Conservation (phyloP, 2,888 invertebrate species). For the Papilio demoleus region DNA sequence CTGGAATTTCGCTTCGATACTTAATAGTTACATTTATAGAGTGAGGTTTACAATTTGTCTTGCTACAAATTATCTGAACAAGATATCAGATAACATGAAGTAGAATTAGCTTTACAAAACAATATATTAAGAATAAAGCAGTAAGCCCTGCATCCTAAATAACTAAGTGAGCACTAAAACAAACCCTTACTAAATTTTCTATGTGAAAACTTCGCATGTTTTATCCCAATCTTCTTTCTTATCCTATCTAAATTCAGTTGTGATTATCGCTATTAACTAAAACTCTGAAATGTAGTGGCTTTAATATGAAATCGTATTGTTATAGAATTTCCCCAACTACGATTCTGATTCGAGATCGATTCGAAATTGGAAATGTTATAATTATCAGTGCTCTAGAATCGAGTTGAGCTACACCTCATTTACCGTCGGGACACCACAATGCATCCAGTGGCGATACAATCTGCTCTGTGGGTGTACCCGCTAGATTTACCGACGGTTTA, state of each 20-base stretch:
- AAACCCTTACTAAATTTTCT: neutral
- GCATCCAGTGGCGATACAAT: slow-evolving; percentile 64
- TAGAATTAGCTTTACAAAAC: neutral
- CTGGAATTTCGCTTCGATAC: slow-evolving; percentile 23
- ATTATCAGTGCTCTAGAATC: slow-evolving; percentile 69
- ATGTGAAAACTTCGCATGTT: no score
- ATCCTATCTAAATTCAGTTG: no score
- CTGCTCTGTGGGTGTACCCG: slow-evolving; percentile 67
- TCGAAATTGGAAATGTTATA: slow-evolving; percentile 53
- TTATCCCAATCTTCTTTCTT: no score
- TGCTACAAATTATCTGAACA: neutral
- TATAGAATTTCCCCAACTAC: neutral
- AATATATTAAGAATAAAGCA: neutral
- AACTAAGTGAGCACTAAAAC: neutral
- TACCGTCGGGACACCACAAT: slow-evolving; percentile 62
- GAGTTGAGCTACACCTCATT: slow-evolving; percentile 66
- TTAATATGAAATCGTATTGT: neutral
- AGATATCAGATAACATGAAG: neutral
- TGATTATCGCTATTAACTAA: no score
- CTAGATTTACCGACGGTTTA: slow-evolving; percentile 73
- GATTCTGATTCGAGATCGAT: slow-evolving; percentile 42
- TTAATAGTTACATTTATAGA: slow-evolving; percentile 20
- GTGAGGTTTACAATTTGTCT: slow-evolving; percentile 9
- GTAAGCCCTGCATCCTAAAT: neutral
- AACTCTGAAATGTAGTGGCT: neutral